Evolutionary conservation across 2,113 vertebrate genomes (phyloP), one percentile per base, ranked within the genome.

Genomic region (Trachemys scripta): DNA sequence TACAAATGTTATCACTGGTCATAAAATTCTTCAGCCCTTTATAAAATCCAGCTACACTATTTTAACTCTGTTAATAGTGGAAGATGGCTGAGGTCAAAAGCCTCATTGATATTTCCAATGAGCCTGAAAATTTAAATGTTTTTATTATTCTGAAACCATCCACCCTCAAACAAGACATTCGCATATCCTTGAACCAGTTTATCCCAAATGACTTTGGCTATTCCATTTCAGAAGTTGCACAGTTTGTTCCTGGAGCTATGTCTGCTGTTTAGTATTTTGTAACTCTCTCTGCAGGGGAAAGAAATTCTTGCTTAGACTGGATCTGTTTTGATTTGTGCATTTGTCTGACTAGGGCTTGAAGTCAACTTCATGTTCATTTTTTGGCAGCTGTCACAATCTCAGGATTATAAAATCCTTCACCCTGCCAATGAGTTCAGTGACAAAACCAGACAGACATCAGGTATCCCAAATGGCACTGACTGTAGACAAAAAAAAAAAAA

Each of bases 201-300:
- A 20, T 86, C 62, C 42, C 35, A 59, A 92, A 54, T 3, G 1
- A 59, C 42, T 1, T 53, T 62, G 6, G 29, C 85, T 89, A 49
- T 81, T 83, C 47, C 51, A 76, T 85, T 91, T 59, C n/a, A 10
- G 12, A 76, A 27, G 42, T 42, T 42, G 19, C 22, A 10, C 69
- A 45, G 12, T 0, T 11, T 29, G 12, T 56, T 95, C 47, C 56
- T 81, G 85, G 81, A 92, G 47, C 6, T 79, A 80, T 27, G 17
- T 42, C 4, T 94, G 83, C 51, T 69, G 50, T 6, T 80, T 42
- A 86, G 82, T 91, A 82, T 90, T 92, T 94, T 90, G 62, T 7
- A 97, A 47, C 8, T 59, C n/a, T 5, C 94, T 86, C 89, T 1
- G 1, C 59, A 65, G 6, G 22, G 59, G 9, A 81, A 93, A 96